phyloP scores from a whole-genome alignment of 2,797 vertebrate genomes.

The Arrhamphus sclerolepis region DNA sequence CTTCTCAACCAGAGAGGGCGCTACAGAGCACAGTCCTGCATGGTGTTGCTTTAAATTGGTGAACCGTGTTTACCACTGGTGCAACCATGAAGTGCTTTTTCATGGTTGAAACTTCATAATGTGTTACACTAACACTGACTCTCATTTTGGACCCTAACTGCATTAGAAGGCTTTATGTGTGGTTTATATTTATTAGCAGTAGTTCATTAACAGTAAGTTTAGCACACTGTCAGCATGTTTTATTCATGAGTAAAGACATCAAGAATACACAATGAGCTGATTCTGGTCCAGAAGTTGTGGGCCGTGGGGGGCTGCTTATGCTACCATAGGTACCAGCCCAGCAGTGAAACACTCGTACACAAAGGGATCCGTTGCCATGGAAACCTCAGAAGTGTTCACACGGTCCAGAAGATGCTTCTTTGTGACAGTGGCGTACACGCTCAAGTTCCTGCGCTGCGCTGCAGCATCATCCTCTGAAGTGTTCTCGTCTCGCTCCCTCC shows the following conservation, averaged over 20 bases:
- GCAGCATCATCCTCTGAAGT: constrained; percentile 61
- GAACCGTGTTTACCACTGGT: no score
- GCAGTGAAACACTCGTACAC: constrained; percentile 24
- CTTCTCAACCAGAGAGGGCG: no score
- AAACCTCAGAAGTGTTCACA: constrained; percentile 74
- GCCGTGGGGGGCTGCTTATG: constrained; percentile 69
- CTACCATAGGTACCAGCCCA: constrained; percentile 33
- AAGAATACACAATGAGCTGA: constrained; percentile 49
- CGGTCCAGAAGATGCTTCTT: constrained; percentile 67
- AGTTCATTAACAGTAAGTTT: constrained; percentile 6
- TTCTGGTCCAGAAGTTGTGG: constrained; percentile 56
- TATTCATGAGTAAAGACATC: constrained; percentile 51
- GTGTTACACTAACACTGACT: no score
- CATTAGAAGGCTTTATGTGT: no score
- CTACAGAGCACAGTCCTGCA: no score
- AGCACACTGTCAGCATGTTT: constrained; percentile 27
- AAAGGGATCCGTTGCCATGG: constrained; percentile 63
- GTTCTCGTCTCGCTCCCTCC: constrained; percentile 40
- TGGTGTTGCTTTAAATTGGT: no score
- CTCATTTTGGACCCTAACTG: no score
- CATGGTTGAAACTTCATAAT: no score
- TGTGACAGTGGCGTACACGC: constrained; percentile 52
- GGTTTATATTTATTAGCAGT: no score
- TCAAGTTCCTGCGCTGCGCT: constrained; percentile 45
- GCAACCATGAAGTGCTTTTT: no score